Evolutionary conservation across 1,140 invertebrate genomes (phyloP).

Genomic region (Bombus turneri): DNA sequence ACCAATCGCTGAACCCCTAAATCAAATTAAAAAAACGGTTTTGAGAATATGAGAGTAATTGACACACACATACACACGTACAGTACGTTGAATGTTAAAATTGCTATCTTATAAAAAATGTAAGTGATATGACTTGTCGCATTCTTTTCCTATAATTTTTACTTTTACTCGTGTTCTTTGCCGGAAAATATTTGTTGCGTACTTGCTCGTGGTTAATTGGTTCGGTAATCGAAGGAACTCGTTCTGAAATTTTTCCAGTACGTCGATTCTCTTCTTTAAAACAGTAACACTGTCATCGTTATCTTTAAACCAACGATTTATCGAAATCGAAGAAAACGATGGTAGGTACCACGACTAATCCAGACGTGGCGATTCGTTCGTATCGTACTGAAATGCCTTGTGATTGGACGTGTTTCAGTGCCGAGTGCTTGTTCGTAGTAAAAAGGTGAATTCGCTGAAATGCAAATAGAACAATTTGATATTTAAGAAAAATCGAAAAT

Average conservation of each 20-base stretch:
- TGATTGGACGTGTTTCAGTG: neutral
- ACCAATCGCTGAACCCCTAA: too few relatives aligned
- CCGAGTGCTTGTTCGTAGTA: neutral
- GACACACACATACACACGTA: too few relatives aligned
- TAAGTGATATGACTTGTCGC: neutral
- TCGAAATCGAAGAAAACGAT: neutral
- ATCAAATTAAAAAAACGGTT: neutral
- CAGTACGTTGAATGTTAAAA: neutral
- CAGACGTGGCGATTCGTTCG: neutral
- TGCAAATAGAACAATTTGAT: neutral
- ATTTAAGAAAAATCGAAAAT: too few relatives aligned
- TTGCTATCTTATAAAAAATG: neutral
- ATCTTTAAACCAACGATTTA: slow-evolving; percentile 7
- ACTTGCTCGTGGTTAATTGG: slow-evolving; percentile 19
- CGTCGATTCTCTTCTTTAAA: slow-evolving; percentile 18
- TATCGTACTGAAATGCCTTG: neutral
- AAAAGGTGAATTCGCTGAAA: neutral
- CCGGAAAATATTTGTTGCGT: neutral
- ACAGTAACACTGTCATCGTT: neutral
- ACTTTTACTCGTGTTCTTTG: too few relatives aligned
- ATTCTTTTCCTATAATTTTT: neutral
- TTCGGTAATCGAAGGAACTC: slow-evolving; percentile 9
- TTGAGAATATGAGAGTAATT: neutral
- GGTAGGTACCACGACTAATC: neutral
- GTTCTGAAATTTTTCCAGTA: slow-evolving; percentile 23